These are phyloP conservation scores for Phalacrocorax aristotelis DNA, from an alignment of 2,113 vertebrate species.

Conservation along the genomic window DNA sequence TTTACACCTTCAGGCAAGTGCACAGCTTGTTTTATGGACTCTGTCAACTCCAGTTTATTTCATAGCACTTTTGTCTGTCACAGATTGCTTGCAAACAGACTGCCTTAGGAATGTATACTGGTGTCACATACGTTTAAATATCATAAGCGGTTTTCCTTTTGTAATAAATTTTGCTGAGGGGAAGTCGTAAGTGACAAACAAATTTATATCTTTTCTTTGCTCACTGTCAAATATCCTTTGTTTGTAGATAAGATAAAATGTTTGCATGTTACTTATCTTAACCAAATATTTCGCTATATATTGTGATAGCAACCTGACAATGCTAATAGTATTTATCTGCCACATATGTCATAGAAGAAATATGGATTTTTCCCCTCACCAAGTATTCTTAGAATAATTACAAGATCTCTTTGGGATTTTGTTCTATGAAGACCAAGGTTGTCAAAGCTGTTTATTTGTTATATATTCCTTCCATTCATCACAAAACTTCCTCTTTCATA, in stretches of 20 bases:
- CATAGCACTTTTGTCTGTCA: constrained; percentile 5
- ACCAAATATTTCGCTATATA: neutral
- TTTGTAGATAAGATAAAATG: neutral
- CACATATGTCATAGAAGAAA: neutral
- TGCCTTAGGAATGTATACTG: constrained; percentile 13
- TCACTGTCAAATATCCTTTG: neutral
- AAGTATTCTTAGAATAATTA: neutral
- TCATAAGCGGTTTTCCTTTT: constrained; percentile 28
- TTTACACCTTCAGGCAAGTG: constrained; percentile 40
- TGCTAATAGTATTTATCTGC: neutral
- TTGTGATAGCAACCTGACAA: neutral
- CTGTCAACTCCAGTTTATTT: constrained; percentile 42
- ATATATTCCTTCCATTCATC: neutral
- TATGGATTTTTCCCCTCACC: neutral
- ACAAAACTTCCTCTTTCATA: neutral
- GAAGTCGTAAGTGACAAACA: constrained; percentile 6
- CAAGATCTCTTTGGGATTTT: neutral
- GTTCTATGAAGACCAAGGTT: neutral
- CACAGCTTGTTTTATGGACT: constrained; percentile 52
- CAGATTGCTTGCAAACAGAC: constrained; percentile 11
- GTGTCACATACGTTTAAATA: constrained; percentile 7
- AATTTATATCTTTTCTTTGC: neutral
- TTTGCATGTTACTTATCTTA: neutral
- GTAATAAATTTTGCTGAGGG: constrained; percentile 21
- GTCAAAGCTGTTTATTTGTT: neutral